Conservation (phyloP, 2,113 vertebrate genomes). For the Fulmarus glacialis region DNA sequence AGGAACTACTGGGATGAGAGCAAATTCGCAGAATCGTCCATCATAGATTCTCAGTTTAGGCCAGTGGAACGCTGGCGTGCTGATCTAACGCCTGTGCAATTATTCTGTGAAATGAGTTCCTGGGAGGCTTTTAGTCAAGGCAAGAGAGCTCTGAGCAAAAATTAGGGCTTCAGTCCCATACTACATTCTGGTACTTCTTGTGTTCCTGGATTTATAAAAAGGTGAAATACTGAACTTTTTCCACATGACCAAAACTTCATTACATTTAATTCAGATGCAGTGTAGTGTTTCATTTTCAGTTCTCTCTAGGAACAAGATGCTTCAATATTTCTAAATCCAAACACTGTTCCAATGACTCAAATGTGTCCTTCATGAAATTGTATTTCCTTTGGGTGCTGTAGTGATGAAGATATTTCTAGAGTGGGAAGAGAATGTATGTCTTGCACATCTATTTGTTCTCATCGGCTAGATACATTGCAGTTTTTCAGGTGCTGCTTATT, state of each 20-base stretch:
- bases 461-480: accelerated
- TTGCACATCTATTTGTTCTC: neutral
- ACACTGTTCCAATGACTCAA: neutral
- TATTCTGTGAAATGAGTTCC: slow-evolving; percentile 9
- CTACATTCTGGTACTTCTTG: neutral
- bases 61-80: neutral
- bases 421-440: neutral
- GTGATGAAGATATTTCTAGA: neutral
- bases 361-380: neutral
- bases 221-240: neutral
- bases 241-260: neutral
- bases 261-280: neutral
- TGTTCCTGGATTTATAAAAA: neutral
- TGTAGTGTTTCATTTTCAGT: neutral
- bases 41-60: neutral
- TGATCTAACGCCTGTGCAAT: neutral
- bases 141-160: neutral
- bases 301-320: neutral
- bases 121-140: neutral
- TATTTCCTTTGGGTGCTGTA: neutral
- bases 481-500: neutral
- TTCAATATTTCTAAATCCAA: neutral
- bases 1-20: neutral
- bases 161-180: neutral
- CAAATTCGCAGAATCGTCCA: neutral